A percentile compares a stretch with the other conserved stretches of the same genome.
Conservation (phyloP, 2,113 vertebrate genomes). For the Ammodytes marinus region DNA sequence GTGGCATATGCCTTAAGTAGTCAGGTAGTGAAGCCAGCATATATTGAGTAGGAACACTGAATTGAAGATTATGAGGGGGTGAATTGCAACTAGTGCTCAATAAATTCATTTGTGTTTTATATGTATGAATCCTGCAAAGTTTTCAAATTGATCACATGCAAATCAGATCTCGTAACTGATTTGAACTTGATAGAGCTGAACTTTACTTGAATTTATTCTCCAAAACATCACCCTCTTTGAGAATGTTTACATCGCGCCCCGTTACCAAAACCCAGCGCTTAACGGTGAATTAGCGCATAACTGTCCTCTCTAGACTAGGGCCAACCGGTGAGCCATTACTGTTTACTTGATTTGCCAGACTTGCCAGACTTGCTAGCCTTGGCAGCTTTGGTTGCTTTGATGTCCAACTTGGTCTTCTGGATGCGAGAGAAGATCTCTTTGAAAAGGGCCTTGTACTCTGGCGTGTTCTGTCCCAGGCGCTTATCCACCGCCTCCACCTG, state of each 20-base stretch:
- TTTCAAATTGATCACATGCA: background rate
- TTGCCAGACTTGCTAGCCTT: conserved; percentile 81
- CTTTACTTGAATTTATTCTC: conserved; percentile 1
- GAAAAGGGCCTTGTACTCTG: conserved; percentile 98
- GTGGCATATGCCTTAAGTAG: background rate
- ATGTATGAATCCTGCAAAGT: background rate
- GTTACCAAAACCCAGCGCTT: background rate
- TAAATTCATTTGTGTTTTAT: conserved; percentile 6
- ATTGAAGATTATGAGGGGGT: background rate
- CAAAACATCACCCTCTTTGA: conserved; percentile 20
- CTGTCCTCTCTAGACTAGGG: background rate
- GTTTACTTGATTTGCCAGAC: conserved; percentile 80
- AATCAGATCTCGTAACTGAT: background rate
- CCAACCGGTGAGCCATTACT: conserved; percentile 19
- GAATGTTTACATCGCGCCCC: background rate
- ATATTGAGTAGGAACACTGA: background rate
- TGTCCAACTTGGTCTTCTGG: conserved; percentile 98
- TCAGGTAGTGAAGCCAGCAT: conserved; percentile 40
- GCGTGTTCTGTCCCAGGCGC: conserved; percentile 94
- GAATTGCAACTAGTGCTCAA: background rate
- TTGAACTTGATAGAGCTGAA: background rate
- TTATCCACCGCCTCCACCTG: conserved; percentile 96
- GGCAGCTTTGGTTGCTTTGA: conserved; percentile 87
- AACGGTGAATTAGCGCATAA: conserved; percentile 19
- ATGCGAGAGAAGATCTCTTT: conserved; percentile 99